These are phyloP conservation scores for Cydia fagiglandana DNA, from an alignment of 1,140 invertebrate species.

Conservation along the genomic window DNA sequence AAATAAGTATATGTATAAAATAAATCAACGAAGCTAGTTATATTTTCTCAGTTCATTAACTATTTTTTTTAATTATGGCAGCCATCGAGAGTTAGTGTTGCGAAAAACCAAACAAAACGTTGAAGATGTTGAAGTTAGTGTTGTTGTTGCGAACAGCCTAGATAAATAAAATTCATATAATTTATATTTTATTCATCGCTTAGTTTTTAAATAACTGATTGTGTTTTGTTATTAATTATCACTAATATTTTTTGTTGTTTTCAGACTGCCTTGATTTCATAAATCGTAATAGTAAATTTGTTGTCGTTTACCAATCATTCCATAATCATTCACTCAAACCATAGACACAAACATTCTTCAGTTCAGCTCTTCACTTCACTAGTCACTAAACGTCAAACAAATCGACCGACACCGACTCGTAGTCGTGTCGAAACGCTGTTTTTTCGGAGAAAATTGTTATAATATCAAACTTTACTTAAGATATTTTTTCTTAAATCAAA, in stretches of 20 bases:
- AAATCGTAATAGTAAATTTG: too few relatives aligned
- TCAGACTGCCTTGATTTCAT: too few relatives aligned
- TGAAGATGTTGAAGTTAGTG: background rate
- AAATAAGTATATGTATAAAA: conserved; percentile 7
- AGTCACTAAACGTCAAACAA: conserved; percentile 6
- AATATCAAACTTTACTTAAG: background rate
- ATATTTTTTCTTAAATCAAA: conserved; percentile 43
- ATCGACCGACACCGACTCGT: conserved; percentile 2
- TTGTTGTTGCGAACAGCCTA: background rate
- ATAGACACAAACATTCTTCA: background rate
- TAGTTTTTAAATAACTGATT: background rate
- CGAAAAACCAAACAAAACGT: conserved; percentile 13
- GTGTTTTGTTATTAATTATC: background rate
- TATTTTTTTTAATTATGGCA: conserved; percentile 24
- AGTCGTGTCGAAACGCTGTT: background rate
- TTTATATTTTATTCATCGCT: background rate
- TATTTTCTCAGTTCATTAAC: conserved; percentile 24
- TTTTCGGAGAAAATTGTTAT: background rate
- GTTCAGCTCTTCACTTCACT: background rate
- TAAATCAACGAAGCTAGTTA: conserved; percentile 20
- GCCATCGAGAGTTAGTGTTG: conserved; percentile 28
- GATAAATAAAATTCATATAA: too few relatives aligned
- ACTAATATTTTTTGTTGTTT: background rate
- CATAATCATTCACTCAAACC: background rate
- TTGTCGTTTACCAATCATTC: background rate